These are phyloP conservation scores for Archivesica marissinica DNA, from an alignment of 1,140 invertebrate species.

Conservation along the genomic window DNA sequence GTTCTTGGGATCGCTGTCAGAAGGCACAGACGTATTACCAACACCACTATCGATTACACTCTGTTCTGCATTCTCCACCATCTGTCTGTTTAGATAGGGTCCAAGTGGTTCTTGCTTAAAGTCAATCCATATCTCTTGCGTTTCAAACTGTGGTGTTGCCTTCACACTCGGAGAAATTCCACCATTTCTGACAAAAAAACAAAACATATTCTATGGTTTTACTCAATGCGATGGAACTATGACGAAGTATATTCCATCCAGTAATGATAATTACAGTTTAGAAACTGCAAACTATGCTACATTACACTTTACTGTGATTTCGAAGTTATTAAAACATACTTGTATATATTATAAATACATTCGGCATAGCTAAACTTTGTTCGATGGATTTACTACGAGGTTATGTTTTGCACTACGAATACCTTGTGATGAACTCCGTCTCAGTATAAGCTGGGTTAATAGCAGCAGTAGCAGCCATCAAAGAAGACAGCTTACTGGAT, in stretches of 20 bases:
- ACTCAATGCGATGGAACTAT: too few relatives aligned
- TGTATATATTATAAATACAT: too few relatives aligned
- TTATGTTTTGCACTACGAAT: too few relatives aligned
- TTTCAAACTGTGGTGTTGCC: slow-evolving; percentile 2
- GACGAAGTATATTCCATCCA: too few relatives aligned
- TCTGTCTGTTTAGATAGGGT: background rate
- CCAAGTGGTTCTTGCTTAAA: slow-evolving; percentile 21
- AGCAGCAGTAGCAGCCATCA: slow-evolving; percentile 2
- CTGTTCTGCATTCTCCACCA: background rate
- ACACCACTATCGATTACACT: slow-evolving; percentile 51
- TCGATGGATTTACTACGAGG: too few relatives aligned
- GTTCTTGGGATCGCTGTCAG: background rate
- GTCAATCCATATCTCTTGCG: slow-evolving; percentile 22
- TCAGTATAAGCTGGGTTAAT: slow-evolving; percentile 29
- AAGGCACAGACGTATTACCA: slow-evolving; percentile 22
- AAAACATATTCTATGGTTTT: too few relatives aligned
- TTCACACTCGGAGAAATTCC: background rate
- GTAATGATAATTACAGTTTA: too few relatives aligned
- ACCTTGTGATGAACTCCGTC: slow-evolving; percentile 22
- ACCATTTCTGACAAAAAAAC: background rate
- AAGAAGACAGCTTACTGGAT: slow-evolving; percentile 34
- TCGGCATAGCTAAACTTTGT: too few relatives aligned
- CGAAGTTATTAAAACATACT: too few relatives aligned
- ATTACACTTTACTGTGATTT: too few relatives aligned
- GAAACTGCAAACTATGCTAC: too few relatives aligned